Percentiles rank a stretch among this genome's conserved stretches.
phyloP scores from a whole-genome alignment of 2,888 invertebrate species.

The Pemphredon lugubris region DNA sequence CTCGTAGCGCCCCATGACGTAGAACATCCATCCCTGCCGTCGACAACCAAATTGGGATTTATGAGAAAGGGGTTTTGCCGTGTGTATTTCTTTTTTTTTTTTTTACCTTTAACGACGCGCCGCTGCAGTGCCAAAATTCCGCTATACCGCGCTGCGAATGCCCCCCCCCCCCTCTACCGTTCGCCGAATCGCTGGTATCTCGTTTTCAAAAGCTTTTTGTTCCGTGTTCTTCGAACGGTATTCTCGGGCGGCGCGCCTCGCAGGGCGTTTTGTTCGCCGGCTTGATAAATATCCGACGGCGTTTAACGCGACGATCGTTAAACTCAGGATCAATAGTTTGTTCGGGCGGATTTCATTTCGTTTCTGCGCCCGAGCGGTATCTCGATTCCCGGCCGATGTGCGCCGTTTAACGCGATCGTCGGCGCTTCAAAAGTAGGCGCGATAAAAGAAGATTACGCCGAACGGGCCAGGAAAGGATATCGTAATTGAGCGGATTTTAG shows the following conservation, averaged over 20 bases:
- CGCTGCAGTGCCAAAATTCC: conserved; percentile 34
- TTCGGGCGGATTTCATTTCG: neutral
- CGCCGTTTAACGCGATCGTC: no score
- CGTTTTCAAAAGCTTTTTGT: conserved; percentile 22
- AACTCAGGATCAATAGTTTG: neutral
- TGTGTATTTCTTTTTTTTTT: conserved; percentile 23
- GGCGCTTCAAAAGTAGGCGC: no score
- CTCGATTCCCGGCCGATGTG: no score
- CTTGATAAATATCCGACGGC: neutral
- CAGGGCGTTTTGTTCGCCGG: neutral
- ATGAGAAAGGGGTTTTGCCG: no score
- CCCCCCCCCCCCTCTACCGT: no score
- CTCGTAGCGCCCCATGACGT: conserved; percentile 48
- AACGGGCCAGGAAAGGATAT: no score
- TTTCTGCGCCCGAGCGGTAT: no score
- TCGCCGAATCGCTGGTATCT: conserved; percentile 1
- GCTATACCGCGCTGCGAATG: conserved; percentile 27
- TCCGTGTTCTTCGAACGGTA: conserved; percentile 9
- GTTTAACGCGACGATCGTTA: neutral
- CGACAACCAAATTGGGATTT: conserved; percentile 70
- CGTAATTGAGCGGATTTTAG: no score
- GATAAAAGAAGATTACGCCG: no score
- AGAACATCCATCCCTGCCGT: conserved; percentile 58
- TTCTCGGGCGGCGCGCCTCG: neutral
- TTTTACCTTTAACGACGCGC: conserved; percentile 4